phyloP scores from a whole-genome alignment of 2,797 vertebrate species.

The Scomberomorus guttatus region DNA sequence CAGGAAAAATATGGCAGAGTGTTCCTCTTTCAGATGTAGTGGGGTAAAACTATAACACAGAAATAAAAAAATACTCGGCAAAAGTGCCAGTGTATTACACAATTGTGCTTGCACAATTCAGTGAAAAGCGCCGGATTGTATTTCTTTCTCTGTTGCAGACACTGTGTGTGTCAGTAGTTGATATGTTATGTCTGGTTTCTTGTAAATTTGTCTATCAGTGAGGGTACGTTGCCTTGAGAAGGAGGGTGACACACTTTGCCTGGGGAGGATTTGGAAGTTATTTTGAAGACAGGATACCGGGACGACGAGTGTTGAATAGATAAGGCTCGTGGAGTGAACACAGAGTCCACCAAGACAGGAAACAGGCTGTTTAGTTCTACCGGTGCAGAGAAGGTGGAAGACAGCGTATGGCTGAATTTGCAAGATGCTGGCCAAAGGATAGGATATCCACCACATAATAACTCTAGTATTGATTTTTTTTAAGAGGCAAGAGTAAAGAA shows the following conservation, averaged over 20 bases:
- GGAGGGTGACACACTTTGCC: slow-evolving; percentile 25
- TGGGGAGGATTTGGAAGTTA: slow-evolving; percentile 53
- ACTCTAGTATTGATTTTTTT: neutral
- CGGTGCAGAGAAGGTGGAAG: slow-evolving; percentile 39
- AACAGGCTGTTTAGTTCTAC: slow-evolving; percentile 56
- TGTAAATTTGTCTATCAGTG: slow-evolving; percentile 29
- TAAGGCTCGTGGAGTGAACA: slow-evolving; percentile 58
- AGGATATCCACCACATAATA: neutral
- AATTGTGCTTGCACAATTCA: neutral
- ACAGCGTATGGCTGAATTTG: neutral
- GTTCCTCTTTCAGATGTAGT: neutral
- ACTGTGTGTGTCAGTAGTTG: neutral
- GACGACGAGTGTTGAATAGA: slow-evolving; percentile 65
- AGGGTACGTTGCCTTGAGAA: slow-evolving; percentile 40
- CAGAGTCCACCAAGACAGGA: slow-evolving; percentile 66
- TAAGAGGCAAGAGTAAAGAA: neutral
- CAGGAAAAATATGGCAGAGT: neutral
- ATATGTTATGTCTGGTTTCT: slow-evolving; percentile 55
- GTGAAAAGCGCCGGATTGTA: neutral
- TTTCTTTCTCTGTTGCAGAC: neutral
- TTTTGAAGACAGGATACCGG: slow-evolving; percentile 78
- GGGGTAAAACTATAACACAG: neutral
- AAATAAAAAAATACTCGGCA: neutral
- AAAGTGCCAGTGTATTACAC: neutral
- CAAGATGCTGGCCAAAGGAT: slow-evolving; percentile 18